Base-by-base conservation (phyloP, 2,888 invertebrate genomes). In the Melikaiella ostensackeni region DNA sequence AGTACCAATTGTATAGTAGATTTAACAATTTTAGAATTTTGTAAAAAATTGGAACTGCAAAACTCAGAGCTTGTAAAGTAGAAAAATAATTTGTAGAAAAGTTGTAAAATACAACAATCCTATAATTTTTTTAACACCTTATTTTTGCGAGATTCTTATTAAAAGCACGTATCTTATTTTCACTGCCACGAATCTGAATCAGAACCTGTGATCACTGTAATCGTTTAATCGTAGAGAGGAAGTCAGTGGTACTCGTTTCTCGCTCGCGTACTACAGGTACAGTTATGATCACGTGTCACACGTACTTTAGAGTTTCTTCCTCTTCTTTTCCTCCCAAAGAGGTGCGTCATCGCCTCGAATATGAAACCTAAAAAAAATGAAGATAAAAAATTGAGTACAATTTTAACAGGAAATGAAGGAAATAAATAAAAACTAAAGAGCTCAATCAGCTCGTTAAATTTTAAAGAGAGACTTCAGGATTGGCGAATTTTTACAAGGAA, bases 271-370 rank as follows among this genome's bases (percentile, higher is more conserved):
- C 63, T 63, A 33, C 63, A 70, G 50, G 30, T 46, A 50, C 50
- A 50, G 66, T 70, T 50, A 70, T n/a, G 5, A 46, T 63, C 35
- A 70, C 30, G 70, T 30, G 30, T 70, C 50, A 70, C 70, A 30
- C 13, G 50, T 70, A 70, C 33, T 50, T 63, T 46, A 27, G n/a
- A 50, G 70, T 70, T 70, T 70, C 50, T n/a, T 70, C 33, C 50
- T 70, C 27, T 70, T 21, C n/a, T 50, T 70, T 70, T 70, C 50
- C 46, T 4, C n/a, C 19, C 1, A 30, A 50, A 19, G 11, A 70
- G 27, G n/a, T 50, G 42, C 81, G 77, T 87, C 84, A 87, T 78
- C 85, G 84, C 75, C 82, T 84, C 61, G 86, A 82, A 77, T 84
- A 85, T 33, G 87, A 86, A 77, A 87, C 87, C 87, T 87, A 80